Percentiles rank a stretch among this genome's conserved stretches.
Evolutionary conservation across 1,140 invertebrate species (phyloP).

Genomic region (Bombyx mori): DNA sequence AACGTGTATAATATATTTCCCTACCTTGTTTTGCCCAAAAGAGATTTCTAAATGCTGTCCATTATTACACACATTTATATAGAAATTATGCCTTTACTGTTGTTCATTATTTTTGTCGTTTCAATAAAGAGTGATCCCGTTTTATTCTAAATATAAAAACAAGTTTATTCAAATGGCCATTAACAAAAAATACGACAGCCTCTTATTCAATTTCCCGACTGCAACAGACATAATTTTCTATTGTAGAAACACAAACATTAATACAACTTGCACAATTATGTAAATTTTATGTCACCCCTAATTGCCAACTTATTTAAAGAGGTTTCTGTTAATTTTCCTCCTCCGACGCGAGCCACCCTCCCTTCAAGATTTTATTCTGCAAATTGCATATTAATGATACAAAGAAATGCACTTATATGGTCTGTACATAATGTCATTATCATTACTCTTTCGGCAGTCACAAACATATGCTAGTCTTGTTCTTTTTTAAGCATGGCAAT

Average conservation of each 20-base stretch:
- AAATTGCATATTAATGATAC: constrained; percentile 63
- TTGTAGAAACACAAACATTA: constrained; percentile 61
- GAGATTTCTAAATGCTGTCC: no score
- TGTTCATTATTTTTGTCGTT: no score
- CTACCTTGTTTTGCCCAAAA: no score
- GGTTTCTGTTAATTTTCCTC: constrained; percentile 51
- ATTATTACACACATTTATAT: no score
- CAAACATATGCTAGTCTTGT: no score
- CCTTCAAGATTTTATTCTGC: constrained; percentile 45
- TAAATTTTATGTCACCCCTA: constrained; percentile 68
- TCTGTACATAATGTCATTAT: no score
- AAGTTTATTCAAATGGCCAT: not conserved
- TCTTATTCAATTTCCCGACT: not conserved
- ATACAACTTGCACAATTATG: constrained; percentile 67
- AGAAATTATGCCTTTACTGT: no score
- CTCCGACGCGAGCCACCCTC: constrained; percentile 26
- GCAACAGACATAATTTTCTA: constrained; percentile 16
- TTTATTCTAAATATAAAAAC: not conserved
- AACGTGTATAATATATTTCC: no score
- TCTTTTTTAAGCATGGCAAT: no score
- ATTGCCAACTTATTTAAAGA: constrained; percentile 69
- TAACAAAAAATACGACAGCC: constrained; percentile 1
- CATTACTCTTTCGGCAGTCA: no score
- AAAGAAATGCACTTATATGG: constrained; percentile 25
- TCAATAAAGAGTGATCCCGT: no score